Base-by-base conservation (phyloP, 2,113 vertebrate genomes). In the Rhinopithecus roxellana region DNA sequence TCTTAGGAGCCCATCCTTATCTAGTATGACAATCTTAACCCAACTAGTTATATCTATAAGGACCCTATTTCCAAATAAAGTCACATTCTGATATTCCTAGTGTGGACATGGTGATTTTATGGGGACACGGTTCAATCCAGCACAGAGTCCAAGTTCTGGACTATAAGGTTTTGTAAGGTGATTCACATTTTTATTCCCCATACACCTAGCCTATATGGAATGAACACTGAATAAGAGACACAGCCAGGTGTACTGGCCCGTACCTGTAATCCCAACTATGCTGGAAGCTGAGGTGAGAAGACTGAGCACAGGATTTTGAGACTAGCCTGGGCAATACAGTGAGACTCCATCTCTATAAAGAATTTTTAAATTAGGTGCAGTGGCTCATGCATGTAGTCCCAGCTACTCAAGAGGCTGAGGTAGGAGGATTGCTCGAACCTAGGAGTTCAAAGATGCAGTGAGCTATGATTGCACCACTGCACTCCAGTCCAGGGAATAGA, bases 211-310 rank as follows among this genome's bases (percentile, higher is more conserved):
- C 43, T 72, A 32, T 93, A 74, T 3, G 30, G 27, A 59, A 82
- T 52, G 48, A 94, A 84, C 45, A 78, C 16, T 61, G 25, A 90
- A 70, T 90, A 82, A 96, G 81, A 92, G 48, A 75, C 67, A 69
- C 32, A 69, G 7, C 16, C 32, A 18, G 67, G 32, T 35, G 16
- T 17, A 16, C 14, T 69, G 67, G 16, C 16, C 32, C 7, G 0
- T 8, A 3, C 67, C 67, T 69, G 16, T n/a, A n/a, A 69, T n/a
- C 6, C 67, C 67, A 69, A 32, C 32, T 16, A 69, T 32, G 16
- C 32, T 1, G 1, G 67, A 69, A 16, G 67, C 32, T n/a, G 67
- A 69, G 32, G 67, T 18, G 16, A 17, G 16, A 69, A 35, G 32
- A 69, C 30, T n/a, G 32, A 69, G 7, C 30, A 32, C 67, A n/a